A percentile compares a stretch with the other conserved stretches of the same genome.
Conservation (phyloP, 2,797 vertebrate genomes). For the Coreius guichenoti region DNA sequence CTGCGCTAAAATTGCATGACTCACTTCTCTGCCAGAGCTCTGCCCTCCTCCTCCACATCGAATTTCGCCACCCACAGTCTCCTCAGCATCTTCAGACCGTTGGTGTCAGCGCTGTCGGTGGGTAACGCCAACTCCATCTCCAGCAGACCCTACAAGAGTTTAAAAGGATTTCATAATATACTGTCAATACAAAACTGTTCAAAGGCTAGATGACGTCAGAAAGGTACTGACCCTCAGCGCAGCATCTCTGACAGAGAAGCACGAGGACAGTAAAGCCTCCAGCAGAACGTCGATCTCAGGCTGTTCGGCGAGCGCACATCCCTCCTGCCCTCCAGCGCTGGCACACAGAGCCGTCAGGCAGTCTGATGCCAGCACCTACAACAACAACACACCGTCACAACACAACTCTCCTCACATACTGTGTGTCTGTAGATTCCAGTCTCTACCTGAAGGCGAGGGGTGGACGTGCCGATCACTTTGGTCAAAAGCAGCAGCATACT, state of each 20-base stretch:
- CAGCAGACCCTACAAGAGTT: conserved; percentile 51
- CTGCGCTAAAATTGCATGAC: conserved; percentile 25
- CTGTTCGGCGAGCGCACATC: conserved; percentile 93
- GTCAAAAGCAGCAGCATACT: conserved; percentile 90
- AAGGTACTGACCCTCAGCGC: conserved; percentile 86
- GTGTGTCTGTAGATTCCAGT: conserved; percentile 6
- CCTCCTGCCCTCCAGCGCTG: conserved; percentile 87
- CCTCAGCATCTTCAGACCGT: conserved; percentile 88
- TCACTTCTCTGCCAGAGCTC: conserved; percentile 87
- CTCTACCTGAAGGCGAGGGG: conserved; percentile 90
- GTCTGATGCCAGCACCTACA: conserved; percentile 89
- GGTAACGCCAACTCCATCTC: conserved; percentile 92
- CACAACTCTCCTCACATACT: neutral
- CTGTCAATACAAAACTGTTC: too few relatives aligned
- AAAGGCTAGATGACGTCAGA: neutral
- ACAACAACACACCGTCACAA: conserved; percentile 3
- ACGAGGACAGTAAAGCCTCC: conserved; percentile 86
- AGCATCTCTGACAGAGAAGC: conserved; percentile 92
- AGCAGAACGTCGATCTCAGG: conserved; percentile 92
- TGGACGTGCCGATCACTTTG: conserved; percentile 86
- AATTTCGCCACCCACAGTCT: conserved; percentile 96
- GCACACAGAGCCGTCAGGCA: conserved; percentile 87
- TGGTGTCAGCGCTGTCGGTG: conserved; percentile 87
- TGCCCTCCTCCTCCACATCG: conserved; percentile 91
- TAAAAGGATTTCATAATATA: neutral